These are phyloP conservation scores for Naso thynnoides DNA, from an alignment of 2,797 vertebrate species.

Conservation along the genomic window DNA sequence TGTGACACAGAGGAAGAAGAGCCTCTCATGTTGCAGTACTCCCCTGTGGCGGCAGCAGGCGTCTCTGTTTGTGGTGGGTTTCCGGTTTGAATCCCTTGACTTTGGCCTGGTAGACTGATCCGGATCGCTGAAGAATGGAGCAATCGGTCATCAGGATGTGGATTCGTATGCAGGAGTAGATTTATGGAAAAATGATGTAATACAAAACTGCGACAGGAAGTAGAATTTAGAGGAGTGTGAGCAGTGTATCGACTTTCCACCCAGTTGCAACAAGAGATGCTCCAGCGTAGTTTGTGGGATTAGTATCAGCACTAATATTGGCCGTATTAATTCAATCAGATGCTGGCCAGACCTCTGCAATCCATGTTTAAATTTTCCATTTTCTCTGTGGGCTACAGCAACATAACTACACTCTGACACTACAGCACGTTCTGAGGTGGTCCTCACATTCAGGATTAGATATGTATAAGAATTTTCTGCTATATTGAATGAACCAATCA, in stretches of 20 bases:
- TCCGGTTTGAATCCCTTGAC: conserved; percentile 32
- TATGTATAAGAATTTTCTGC: no score
- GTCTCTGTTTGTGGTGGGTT: conserved; percentile 16
- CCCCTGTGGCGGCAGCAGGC: not conserved
- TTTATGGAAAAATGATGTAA: not conserved
- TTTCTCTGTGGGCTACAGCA: no score
- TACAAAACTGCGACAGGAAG: not conserved
- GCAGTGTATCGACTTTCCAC: not conserved
- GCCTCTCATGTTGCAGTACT: not conserved
- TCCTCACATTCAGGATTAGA: no score
- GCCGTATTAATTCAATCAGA: not conserved
- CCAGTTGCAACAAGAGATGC: not conserved
- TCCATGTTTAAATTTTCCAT: no score
- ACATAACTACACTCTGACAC: no score
- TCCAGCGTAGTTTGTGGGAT: not conserved
- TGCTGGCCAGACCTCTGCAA: no score
- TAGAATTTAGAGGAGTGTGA: conserved; percentile 8
- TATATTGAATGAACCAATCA: no score
- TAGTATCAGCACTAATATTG: not conserved
- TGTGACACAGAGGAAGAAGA: conserved; percentile 6
- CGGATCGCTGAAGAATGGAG: not conserved
- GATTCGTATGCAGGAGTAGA: not conserved
- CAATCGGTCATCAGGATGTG: conserved; percentile 10
- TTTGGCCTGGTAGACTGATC: not conserved
- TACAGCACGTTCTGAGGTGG: no score